Evolutionary conservation across 2,113 vertebrate species (phyloP).

Genomic region (Otolemur garnettii): DNA sequence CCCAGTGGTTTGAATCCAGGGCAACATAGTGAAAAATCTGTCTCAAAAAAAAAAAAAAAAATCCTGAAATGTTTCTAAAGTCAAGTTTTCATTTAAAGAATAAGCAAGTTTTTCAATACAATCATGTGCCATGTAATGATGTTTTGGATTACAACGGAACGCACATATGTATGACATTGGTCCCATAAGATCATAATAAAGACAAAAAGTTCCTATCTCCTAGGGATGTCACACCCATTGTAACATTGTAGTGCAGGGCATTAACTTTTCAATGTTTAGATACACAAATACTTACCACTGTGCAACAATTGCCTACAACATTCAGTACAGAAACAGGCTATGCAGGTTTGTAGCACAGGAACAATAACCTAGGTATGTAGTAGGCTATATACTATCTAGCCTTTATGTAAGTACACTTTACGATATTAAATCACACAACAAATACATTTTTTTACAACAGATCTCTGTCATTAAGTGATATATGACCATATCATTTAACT

Average conservation of each 20-base stretch:
- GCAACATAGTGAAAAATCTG: too few species aligned
- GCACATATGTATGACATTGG: neutral
- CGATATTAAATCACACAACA: neutral
- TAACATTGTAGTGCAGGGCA: too few species aligned
- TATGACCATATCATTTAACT: neutral
- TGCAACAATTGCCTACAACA: neutral
- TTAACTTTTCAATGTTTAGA: neutral
- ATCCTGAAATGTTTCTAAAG: neutral
- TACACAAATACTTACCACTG: neutral
- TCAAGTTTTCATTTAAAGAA: conserved; percentile 43
- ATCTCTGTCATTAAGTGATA: neutral
- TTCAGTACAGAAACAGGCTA: neutral
- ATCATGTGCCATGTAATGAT: neutral
- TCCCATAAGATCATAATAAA: neutral
- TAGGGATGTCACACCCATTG: neutral
- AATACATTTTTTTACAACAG: neutral
- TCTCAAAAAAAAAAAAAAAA: too few species aligned
- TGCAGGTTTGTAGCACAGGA: neutral
- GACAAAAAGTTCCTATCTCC: neutral
- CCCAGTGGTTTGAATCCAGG: too few species aligned
- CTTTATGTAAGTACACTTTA: neutral
- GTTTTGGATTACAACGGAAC: neutral
- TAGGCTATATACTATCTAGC: neutral
- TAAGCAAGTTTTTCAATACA: conserved; percentile 24
- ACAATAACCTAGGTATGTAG: neutral